Percentiles rank a stretch among this genome's conserved stretches.
Evolutionary conservation across 1,140 invertebrate species (phyloP).

Genomic region (Bombus cullumanus): DNA sequence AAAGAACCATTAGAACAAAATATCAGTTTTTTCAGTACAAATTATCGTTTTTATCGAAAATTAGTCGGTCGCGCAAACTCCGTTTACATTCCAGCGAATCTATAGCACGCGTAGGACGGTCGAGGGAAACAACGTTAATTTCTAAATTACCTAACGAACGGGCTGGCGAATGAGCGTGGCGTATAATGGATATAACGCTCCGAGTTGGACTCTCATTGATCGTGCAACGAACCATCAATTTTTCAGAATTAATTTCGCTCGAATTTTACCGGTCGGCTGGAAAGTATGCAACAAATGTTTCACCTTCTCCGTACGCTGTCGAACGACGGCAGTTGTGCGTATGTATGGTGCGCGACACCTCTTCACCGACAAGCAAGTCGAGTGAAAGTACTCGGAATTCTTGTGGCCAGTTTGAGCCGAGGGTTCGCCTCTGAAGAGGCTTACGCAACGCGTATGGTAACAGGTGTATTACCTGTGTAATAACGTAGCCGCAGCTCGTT

Average conservation of each 20-base stretch:
- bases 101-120: slow-evolving; percentile 5
- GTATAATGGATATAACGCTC: neutral
- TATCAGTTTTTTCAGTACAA: neutral
- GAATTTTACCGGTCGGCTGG: neutral
- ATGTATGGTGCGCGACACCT: slow-evolving; percentile 52
- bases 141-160: slow-evolving; percentile 24
- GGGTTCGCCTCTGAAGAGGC: slow-evolving; percentile 61
- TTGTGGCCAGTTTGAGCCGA: slow-evolving; percentile 63
- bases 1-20: too few species aligned
- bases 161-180: neutral
- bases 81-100: slow-evolving; percentile 11
- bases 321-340: neutral
- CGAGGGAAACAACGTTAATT: slow-evolving; percentile 20
- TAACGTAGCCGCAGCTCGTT: slow-evolving; percentile 59
- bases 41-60: neutral
- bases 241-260: slow-evolving; percentile 29
- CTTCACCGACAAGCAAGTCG: slow-evolving; percentile 48
- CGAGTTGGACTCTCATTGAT: slow-evolving; percentile 15
- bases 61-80: neutral
- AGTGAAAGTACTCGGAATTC: slow-evolving; percentile 79
- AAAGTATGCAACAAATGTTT: slow-evolving; percentile 29
- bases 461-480: slow-evolving; percentile 79
- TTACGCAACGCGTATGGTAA: slow-evolving; percentile 74
- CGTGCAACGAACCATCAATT: slow-evolving; percentile 28
- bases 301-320: neutral